Percentiles rank a stretch among this genome's conserved stretches.
Conservation (phyloP, 1,140 invertebrate species). For the Megathymus violae region DNA sequence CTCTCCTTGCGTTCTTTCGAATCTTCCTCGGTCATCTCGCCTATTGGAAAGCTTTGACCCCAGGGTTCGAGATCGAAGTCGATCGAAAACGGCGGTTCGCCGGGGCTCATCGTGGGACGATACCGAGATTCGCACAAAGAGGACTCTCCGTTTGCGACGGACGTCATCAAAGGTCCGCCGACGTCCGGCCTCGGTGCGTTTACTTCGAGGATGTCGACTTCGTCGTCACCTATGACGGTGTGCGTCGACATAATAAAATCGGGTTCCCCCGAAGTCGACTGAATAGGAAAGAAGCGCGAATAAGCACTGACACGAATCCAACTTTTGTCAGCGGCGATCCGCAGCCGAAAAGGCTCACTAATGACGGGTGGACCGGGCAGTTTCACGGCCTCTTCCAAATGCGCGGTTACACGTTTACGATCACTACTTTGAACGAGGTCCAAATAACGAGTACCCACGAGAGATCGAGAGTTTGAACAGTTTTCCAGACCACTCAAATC, state of each 20-base stretch:
- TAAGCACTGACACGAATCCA: slow-evolving; percentile 94
- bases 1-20: slow-evolving; percentile 67
- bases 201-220: slow-evolving; percentile 75
- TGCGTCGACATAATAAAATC: slow-evolving; percentile 97
- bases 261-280: slow-evolving; percentile 87
- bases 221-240: slow-evolving; percentile 88
- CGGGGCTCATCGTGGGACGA: slow-evolving; percentile 58
- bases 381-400: slow-evolving; percentile 90
- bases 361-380: slow-evolving; percentile 86
- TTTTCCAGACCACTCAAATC: slow-evolving; percentile 76
- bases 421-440: slow-evolving; percentile 92
- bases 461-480: slow-evolving; percentile 71
- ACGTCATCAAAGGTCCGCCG: slow-evolving; percentile 87
- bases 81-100: slow-evolving; percentile 64
- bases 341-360: slow-evolving; percentile 91
- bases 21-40: slow-evolving; percentile 62
- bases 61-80: slow-evolving; percentile 86
- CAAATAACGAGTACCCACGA: slow-evolving; percentile 88
- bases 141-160: slow-evolving; percentile 85
- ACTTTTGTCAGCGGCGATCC: slow-evolving; percentile 87
- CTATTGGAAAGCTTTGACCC: slow-evolving; percentile 58
- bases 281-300: slow-evolving; percentile 92
- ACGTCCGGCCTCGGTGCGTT: slow-evolving; percentile 69
- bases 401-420: slow-evolving; percentile 87
- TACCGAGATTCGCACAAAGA: slow-evolving; percentile 56